These are phyloP conservation scores for Paraescarpia echinospica DNA, from an alignment of 1,140 invertebrate species.

Conservation along the genomic window DNA sequence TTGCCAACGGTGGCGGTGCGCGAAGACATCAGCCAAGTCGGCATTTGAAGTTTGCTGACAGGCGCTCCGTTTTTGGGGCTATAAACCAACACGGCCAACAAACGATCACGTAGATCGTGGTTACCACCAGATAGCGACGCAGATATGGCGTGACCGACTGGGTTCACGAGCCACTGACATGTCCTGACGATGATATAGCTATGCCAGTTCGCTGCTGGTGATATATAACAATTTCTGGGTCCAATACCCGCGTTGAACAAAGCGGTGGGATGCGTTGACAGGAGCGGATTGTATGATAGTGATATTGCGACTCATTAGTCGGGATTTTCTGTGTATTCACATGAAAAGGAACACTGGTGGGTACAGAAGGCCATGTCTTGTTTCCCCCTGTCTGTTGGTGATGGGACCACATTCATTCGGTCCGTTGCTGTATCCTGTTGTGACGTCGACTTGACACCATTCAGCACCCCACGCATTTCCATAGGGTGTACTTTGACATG, in stretches of 20 bases:
- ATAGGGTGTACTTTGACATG: no score
- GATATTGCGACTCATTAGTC: no score
- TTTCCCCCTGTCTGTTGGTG: no score
- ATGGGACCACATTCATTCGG: no score
- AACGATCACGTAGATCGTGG: not conserved
- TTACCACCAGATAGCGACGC: not conserved
- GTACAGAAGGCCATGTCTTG: no score
- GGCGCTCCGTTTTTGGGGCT: not conserved
- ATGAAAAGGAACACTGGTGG: no score
- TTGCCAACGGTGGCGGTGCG: not conserved
- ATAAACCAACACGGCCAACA: not conserved
- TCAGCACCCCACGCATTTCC: no score
- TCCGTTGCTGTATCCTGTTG: no score
- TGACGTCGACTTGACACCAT: no score
- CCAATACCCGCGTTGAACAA: not conserved
- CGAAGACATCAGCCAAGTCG: not conserved
- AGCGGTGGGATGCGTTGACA: not conserved
- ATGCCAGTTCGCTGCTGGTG: not conserved
- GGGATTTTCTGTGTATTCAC: no score
- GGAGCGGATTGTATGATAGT: no score
- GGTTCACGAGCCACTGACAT: not conserved
- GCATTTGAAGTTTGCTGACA: not conserved
- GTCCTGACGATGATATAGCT: not conserved
- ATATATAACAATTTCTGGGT: not conserved
- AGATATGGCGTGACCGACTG: not conserved